Evolutionary conservation across 2,113 vertebrate species (phyloP).

Genomic region (Channa argus): DNA sequence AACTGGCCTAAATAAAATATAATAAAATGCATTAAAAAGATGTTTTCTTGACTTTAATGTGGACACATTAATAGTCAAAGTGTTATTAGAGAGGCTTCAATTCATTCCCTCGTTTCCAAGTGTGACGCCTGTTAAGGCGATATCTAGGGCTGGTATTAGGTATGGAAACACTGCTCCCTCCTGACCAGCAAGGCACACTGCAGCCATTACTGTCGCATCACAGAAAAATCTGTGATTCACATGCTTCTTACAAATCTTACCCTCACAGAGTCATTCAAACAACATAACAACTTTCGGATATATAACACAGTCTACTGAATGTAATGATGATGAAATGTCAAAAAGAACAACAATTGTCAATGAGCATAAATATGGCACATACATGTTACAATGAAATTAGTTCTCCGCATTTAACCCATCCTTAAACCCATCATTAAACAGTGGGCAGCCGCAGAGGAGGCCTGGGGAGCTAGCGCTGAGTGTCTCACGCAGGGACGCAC

Average conservation of each 20-base stretch:
- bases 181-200: constrained; percentile 21
- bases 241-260: neutral
- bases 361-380: no score
- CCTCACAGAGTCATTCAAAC: neutral
- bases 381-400: no score
- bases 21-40: constrained; percentile 38
- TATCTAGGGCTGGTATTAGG: neutral
- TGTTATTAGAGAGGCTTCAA: constrained; percentile 14
- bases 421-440: no score
- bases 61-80: constrained; percentile 9
- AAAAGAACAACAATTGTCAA: no score
- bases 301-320: neutral
- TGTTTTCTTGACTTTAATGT: constrained; percentile 37
- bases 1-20: constrained; percentile 38
- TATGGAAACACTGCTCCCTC: constrained; percentile 41
- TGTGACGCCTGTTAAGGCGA: constrained; percentile 16
- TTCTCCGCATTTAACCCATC: no score
- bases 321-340: no score
- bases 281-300: neutral
- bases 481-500: no score
- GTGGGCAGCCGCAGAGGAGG: no score
- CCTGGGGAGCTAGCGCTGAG: no score
- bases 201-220: neutral
- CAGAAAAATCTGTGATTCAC: neutral
- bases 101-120: constrained; percentile 1